Percentiles rank a stretch among this genome's conserved stretches.
phyloP scores from a whole-genome alignment of 2,888 invertebrate genomes.

The Idaea biselata region DNA sequence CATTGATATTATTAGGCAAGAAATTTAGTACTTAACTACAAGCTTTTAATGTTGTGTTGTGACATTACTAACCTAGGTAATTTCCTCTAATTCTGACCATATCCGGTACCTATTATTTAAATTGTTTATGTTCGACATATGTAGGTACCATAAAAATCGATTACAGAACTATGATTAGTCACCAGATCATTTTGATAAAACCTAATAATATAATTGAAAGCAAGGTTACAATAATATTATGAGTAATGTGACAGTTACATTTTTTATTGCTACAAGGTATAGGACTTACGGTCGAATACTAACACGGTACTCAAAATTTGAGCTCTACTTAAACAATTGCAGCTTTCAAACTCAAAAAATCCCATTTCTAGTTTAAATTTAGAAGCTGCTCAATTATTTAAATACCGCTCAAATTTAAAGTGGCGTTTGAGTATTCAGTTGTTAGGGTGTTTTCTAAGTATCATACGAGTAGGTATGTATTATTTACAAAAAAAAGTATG shows the following conservation, averaged over 20 bases:
- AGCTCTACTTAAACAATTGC: too few relatives aligned
- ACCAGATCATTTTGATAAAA: neutral
- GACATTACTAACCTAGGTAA: neutral
- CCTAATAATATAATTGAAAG: constrained; percentile 1
- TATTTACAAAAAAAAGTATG: too few relatives aligned
- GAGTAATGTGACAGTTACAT: neutral
- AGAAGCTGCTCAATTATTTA: too few relatives aligned
- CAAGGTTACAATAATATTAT: neutral
- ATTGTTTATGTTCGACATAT: neutral
- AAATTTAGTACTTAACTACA: neutral
- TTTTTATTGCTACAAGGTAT: neutral
- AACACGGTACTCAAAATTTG: too few relatives aligned
- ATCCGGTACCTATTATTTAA: neutral
- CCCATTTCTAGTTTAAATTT: too few relatives aligned
- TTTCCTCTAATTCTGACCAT: neutral
- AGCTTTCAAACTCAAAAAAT: too few relatives aligned
- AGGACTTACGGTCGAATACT: too few relatives aligned
- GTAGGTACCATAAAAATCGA: too few relatives aligned
- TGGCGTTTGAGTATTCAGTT: too few relatives aligned
- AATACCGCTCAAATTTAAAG: too few relatives aligned
- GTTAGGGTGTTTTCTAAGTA: too few relatives aligned
- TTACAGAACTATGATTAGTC: neutral
- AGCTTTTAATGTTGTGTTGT: neutral
- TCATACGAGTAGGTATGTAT: too few relatives aligned
- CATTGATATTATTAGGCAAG: neutral